Evolutionary conservation across 1,140 invertebrate species (phyloP).

Genomic region (Euglossa dilemma): DNA sequence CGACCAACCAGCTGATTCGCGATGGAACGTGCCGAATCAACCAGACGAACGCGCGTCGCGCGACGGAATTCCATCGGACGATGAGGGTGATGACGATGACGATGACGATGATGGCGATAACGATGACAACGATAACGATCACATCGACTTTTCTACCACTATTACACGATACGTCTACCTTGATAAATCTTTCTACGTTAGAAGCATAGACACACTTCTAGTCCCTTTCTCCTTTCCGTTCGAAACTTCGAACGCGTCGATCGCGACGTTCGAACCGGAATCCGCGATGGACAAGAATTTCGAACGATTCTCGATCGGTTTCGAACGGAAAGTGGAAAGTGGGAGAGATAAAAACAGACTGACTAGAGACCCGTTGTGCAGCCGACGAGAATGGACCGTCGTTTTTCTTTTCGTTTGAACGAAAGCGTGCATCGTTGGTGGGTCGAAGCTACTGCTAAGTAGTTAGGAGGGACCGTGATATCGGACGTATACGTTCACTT

Average conservation of each 20-base stretch:
- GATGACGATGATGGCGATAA: constrained; percentile 10
- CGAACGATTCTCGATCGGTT: not conserved
- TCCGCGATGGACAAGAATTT: not conserved
- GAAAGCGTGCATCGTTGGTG: constrained; percentile 78
- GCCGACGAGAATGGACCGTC: constrained; percentile 75
- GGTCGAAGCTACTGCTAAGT: constrained; percentile 82
- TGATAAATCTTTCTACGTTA: constrained; percentile 49
- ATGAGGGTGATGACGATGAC: constrained; percentile 10
- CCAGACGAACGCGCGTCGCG: not conserved
- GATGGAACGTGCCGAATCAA: not conserved
- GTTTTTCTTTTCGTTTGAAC: constrained; percentile 70
- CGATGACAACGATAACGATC: constrained; percentile 38
- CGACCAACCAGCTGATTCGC: constrained; percentile 56
- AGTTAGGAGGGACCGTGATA: constrained; percentile 83
- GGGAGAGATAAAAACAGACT: constrained; percentile 71
- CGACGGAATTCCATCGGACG: not conserved
- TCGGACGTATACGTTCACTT: constrained; percentile 81
- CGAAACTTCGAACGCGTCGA: constrained; percentile 11
- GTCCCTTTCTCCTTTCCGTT: constrained; percentile 41
- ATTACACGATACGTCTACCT: constrained; percentile 51
- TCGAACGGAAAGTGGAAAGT: constrained; percentile 27
- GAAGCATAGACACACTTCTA: constrained; percentile 48
- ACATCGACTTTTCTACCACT: constrained; percentile 52
- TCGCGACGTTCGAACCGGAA: rapidly evolving
- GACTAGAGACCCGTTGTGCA: constrained; percentile 81